Conservation (phyloP, 1,140 invertebrate species). For the Coenobita brevimanus region DNA sequence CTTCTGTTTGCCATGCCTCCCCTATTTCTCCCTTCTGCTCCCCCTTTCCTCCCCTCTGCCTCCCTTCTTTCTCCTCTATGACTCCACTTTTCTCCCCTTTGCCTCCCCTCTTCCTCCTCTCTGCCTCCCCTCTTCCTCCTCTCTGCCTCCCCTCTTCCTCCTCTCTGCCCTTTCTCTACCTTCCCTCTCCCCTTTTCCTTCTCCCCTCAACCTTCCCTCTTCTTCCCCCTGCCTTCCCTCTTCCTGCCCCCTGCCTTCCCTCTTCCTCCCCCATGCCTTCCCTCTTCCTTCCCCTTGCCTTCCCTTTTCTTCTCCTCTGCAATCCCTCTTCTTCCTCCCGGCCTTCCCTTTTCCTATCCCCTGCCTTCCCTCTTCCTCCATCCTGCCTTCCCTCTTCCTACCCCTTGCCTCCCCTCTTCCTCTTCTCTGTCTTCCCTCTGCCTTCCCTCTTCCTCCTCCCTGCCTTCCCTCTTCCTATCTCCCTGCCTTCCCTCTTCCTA, state of each 20-base stretch:
- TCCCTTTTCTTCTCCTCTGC: not conserved
- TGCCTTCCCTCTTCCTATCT: not conserved
- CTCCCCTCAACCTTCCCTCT: not conserved
- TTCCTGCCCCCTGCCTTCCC: not conserved
- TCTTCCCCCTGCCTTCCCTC: not conserved
- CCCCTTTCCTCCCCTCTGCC: too few relatives aligned
- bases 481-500: not conserved
- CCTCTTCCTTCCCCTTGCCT: constrained; percentile 1
- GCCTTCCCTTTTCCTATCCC: not conserved
- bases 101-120: too few relatives aligned
- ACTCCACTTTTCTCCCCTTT: too few relatives aligned
- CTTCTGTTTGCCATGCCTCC: too few relatives aligned
- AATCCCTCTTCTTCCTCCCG: not conserved
- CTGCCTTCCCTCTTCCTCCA: not conserved
- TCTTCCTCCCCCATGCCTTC: constrained; percentile 5
- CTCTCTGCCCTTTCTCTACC: not conserved
- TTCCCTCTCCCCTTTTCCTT: not conserved
- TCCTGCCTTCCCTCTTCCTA: not conserved
- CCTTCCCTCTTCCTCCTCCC: too few relatives aligned
- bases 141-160: not conserved
- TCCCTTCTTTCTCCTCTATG: too few relatives aligned
- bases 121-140: not conserved
- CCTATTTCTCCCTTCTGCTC: not conserved
- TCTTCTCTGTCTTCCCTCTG: not conserved
- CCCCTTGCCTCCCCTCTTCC: not conserved